Evolutionary conservation across 2,888 invertebrate genomes (phyloP).

Genomic region (Coenonympha glycerion): DNA sequence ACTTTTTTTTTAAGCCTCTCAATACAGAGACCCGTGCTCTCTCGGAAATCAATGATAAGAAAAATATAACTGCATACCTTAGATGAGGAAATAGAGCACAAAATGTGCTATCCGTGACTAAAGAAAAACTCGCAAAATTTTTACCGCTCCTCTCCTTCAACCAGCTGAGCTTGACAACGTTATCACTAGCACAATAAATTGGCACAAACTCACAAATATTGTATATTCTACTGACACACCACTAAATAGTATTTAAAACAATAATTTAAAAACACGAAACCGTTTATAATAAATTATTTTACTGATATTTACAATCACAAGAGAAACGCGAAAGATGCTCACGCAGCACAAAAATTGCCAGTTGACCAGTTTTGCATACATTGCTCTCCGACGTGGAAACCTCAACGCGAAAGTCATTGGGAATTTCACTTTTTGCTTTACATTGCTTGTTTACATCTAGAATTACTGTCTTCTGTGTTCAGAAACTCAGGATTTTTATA

Average conservation of each 20-base stretch:
- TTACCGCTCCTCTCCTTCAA: constrained; percentile 72
- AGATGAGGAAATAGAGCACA: constrained; percentile 62
- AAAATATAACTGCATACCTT: constrained; percentile 69
- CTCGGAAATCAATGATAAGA: constrained; percentile 20
- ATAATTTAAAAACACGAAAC: constrained; percentile 1
- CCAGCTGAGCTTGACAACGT: constrained; percentile 74
- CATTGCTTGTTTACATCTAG: constrained; percentile 18
- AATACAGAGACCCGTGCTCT: constrained; percentile 7
- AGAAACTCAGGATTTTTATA: constrained; percentile 1
- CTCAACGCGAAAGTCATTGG: constrained; percentile 14
- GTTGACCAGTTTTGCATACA: constrained; percentile 20
- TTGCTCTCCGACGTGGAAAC: constrained; percentile 17
- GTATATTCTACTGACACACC: background rate
- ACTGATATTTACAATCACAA: constrained; percentile 23
- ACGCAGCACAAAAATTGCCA: constrained; percentile 29
- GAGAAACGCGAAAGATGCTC: constrained; percentile 21
- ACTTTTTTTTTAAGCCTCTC: background rate
- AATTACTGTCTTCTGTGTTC: background rate
- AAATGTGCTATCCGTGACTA: constrained; percentile 57
- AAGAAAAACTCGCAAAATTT: constrained; percentile 65
- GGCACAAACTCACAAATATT: constrained; percentile 19
- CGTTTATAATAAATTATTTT: constrained; percentile 2
- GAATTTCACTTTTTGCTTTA: constrained; percentile 13
- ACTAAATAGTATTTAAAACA: background rate
- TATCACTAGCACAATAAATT: constrained; percentile 48